phyloP scores from a whole-genome alignment of 2,888 invertebrate species.

The Epirrita christyi region DNA sequence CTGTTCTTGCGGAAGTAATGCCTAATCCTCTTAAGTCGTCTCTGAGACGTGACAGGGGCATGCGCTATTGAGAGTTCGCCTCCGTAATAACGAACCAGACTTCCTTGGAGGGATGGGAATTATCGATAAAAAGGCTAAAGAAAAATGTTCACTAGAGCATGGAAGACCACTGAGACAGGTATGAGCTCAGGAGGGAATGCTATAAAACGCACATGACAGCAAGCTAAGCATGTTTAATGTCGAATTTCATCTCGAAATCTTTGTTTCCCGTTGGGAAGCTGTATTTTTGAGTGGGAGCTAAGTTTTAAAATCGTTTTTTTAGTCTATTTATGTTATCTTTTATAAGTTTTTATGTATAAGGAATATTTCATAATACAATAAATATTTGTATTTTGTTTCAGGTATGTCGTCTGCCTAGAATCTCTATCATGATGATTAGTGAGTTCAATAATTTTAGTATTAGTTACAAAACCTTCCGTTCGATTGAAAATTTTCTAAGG shows the following conservation, averaged over 20 bases:
- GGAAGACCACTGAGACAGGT: background rate
- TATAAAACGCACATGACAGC: too few species aligned
- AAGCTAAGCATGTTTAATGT: too few species aligned
- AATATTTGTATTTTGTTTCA: constrained; percentile 8
- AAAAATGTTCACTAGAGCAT: background rate
- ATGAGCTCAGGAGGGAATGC: too few species aligned
- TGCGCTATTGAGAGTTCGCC: constrained; percentile 42
- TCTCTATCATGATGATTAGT: background rate
- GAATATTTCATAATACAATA: background rate
- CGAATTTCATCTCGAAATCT: too few species aligned
- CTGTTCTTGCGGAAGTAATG: constrained; percentile 44
- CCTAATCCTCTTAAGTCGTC: constrained; percentile 47
- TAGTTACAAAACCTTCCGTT: too few species aligned
- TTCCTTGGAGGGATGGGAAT: constrained; percentile 11
- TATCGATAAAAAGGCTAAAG: constrained; percentile 5
- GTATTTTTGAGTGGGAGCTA: too few species aligned
- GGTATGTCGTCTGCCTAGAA: constrained; percentile 3
- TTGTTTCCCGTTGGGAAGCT: too few species aligned
- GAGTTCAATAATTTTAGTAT: background rate
- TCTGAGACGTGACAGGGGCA: constrained; percentile 46
- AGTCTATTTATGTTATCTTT: too few species aligned
- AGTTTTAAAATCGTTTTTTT: too few species aligned
- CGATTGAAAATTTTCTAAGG: too few species aligned
- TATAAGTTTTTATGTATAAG: too few species aligned
- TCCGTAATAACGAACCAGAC: constrained; percentile 40